Percentiles rank a stretch among this genome's conserved stretches.
These are phyloP conservation scores for Chloroceryle inda DNA, from an alignment of 2,797 vertebrate species.

Conservation along the genomic window DNA sequence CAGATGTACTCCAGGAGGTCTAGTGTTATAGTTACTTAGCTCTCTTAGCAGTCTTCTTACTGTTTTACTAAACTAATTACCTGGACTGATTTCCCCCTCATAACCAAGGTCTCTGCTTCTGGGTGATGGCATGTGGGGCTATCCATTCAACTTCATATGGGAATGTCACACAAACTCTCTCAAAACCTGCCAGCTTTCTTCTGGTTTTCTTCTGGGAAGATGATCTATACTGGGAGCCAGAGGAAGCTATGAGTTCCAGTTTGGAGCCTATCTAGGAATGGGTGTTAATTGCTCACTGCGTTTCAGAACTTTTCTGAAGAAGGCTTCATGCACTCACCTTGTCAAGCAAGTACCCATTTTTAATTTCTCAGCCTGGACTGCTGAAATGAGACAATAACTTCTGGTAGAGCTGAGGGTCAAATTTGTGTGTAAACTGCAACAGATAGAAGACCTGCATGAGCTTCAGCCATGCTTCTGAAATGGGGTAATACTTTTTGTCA, in stretches of 20 bases:
- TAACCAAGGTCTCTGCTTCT: background rate
- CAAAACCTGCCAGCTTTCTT: background rate
- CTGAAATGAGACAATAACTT: background rate
- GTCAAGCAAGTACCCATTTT: background rate
- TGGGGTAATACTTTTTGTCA: background rate
- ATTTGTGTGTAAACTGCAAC: background rate
- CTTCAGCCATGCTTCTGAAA: background rate
- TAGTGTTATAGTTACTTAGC: background rate
- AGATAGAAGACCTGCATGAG: background rate
- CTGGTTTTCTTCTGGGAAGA: background rate
- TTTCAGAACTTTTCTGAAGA: slow-evolving; percentile 5
- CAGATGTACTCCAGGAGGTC: background rate
- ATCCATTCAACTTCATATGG: fast-evolving
- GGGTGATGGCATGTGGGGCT: background rate
- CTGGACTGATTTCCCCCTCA: background rate
- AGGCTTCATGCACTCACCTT: background rate
- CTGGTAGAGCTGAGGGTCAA: background rate
- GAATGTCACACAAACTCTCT: background rate
- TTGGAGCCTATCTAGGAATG: background rate
- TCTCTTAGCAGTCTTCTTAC: background rate
- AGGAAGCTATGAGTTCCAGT: background rate
- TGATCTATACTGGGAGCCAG: background rate
- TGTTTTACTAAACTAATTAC: background rate
- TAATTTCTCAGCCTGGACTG: background rate
- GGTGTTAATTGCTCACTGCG: background rate